Percentiles rank a stretch among this genome's conserved stretches.
These are phyloP conservation scores for Crenichthys baileyi DNA, from an alignment of 2,797 vertebrate species.

Conservation along the genomic window DNA sequence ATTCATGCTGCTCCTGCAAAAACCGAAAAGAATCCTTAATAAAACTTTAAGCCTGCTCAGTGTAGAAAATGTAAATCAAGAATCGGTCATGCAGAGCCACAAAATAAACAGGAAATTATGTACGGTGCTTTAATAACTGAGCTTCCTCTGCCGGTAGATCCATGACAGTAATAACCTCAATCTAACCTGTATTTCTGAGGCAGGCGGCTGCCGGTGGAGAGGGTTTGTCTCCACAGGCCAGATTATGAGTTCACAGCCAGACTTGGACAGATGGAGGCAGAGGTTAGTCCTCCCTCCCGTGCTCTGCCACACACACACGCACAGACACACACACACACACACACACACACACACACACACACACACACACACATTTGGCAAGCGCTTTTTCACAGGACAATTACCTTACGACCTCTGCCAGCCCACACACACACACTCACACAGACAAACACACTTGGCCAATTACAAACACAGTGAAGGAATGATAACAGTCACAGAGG, in stretches of 20 bases:
- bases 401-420: slow-evolving; percentile 71
- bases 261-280: slow-evolving; percentile 79
- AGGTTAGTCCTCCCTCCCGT: slow-evolving; percentile 73
- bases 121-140: slow-evolving; percentile 31
- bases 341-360: slow-evolving; percentile 51
- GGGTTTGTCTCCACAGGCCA: slow-evolving; percentile 72
- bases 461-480: slow-evolving; percentile 59
- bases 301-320: slow-evolving; percentile 49
- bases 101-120: slow-evolving; percentile 48
- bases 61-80: slow-evolving; percentile 27
- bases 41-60: slow-evolving; percentile 11
- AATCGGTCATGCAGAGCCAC: slow-evolving; percentile 13
- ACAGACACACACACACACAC: slow-evolving; percentile 54
- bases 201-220: slow-evolving; percentile 72
- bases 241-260: slow-evolving; percentile 78
- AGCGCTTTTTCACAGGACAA: slow-evolving; percentile 69
- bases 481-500: slow-evolving; percentile 53
- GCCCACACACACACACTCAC: slow-evolving; percentile 27
- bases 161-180: slow-evolving; percentile 66
- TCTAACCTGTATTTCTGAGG: slow-evolving; percentile 74
- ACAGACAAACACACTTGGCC: slow-evolving; percentile 30
- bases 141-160: slow-evolving; percentile 47
- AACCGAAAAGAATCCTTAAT: slow-evolving; percentile 9
- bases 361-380: slow-evolving; percentile 63
- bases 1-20: slow-evolving; percentile 16